Percentiles rank a stretch among this genome's conserved stretches.
These are phyloP conservation scores for Polydrusus cervinus DNA, from an alignment of 2,888 invertebrate genomes.

Conservation along the genomic window DNA sequence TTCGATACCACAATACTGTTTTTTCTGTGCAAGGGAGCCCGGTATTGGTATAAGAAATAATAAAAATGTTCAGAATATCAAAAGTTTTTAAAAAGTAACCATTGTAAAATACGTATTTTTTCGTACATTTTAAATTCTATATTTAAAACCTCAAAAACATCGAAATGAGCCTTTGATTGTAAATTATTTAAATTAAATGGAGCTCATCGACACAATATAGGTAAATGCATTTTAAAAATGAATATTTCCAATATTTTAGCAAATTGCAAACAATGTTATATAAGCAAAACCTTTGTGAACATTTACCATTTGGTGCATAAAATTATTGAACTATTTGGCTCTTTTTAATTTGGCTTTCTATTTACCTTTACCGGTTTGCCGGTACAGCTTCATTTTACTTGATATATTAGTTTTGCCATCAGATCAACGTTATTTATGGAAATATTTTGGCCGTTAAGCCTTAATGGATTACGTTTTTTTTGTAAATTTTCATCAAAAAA, in stretches of 20 bases:
- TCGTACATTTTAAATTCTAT: too few species aligned
- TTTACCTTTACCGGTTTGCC: conserved; percentile 6
- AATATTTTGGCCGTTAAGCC: conserved; percentile 12
- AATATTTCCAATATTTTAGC: conserved; percentile 6
- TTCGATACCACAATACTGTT: too few species aligned
- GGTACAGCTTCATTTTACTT: conserved; percentile 3
- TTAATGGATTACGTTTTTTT: conserved; percentile 3
- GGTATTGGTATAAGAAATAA: too few species aligned
- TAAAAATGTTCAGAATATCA: too few species aligned
- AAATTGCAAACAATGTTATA: conserved; percentile 26
- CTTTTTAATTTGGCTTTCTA: conserved; percentile 19
- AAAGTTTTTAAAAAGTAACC: not conserved
- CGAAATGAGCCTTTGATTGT: too few species aligned
- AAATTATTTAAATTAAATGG: too few species aligned
- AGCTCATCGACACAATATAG: too few species aligned
- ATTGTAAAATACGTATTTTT: not conserved
- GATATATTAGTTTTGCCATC: conserved; percentile 16
- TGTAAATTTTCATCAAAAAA: not conserved
- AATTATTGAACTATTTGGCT: conserved; percentile 22
- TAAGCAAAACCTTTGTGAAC: conserved; percentile 7
- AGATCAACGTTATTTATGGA: conserved; percentile 7
- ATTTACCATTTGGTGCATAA: conserved; percentile 20
- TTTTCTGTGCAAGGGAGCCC: too few species aligned
- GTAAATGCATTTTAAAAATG: not conserved
- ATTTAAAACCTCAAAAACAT: too few species aligned